A percentile compares a stretch with the other conserved stretches of the same genome.
Conservation (phyloP, 92 coral and sea anemone genomes). For the Meandrina meandrites region DNA sequence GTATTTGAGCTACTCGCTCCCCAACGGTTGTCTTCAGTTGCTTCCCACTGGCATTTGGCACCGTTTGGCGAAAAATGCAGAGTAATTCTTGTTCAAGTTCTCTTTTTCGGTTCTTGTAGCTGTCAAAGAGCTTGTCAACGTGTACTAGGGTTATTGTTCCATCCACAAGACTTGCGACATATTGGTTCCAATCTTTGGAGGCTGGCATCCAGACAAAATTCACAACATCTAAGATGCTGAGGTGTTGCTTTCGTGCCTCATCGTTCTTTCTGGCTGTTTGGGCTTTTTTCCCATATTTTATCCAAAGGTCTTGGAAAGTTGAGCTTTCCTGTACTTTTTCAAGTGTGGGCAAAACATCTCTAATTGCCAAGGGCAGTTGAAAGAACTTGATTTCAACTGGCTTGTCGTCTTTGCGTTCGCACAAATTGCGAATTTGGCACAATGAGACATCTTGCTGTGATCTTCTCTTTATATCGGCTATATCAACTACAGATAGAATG, state of each 20-base stretch:
- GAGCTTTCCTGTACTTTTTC: constrained; percentile 45
- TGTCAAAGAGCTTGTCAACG: constrained; percentile 51
- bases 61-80: constrained; percentile 22
- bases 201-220: constrained; percentile 62
- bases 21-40: neutral
- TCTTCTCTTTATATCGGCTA: constrained; percentile 10
- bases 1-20: constrained; percentile 49
- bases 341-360: constrained; percentile 37
- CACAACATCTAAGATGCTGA: constrained; percentile 55
- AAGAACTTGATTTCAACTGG: constrained; percentile 34
- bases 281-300: constrained; percentile 43
- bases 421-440: constrained; percentile 36
- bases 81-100: constrained; percentile 53
- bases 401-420: constrained; percentile 29
- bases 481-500: constrained; percentile 1
- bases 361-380: constrained; percentile 22
- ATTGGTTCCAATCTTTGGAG: constrained; percentile 26
- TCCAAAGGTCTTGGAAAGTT: constrained; percentile 63
- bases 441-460: constrained; percentile 22
- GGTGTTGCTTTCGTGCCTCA: constrained; percentile 20
- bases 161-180: neutral
- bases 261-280: constrained; percentile 41
- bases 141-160: constrained; percentile 48
- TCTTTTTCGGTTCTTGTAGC: neutral
- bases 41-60: neutral